These are phyloP conservation scores for Lasioglossum zephyrum DNA, from an alignment of 2,888 invertebrate species.

Conservation along the genomic window DNA sequence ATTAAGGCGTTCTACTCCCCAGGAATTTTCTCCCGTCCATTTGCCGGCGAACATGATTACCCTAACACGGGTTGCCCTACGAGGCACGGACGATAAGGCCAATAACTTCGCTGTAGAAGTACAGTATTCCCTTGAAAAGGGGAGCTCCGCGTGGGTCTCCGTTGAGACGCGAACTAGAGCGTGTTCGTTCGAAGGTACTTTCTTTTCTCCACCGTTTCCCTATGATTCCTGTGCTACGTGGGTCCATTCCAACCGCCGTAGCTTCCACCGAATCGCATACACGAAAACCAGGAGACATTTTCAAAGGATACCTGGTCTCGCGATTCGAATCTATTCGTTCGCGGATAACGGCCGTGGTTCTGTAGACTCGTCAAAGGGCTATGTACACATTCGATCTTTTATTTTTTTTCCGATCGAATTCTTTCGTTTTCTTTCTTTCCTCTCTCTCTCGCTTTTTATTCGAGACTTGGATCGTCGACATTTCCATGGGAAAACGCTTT, in stretches of 20 bases:
- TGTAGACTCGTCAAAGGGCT: background rate
- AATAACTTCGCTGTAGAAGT: background rate
- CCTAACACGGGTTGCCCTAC: background rate
- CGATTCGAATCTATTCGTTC: slow-evolving; percentile 32
- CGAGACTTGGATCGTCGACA: background rate
- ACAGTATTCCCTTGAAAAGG: slow-evolving; percentile 1
- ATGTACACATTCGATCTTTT: background rate
- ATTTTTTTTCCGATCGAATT: background rate
- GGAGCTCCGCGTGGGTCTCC: background rate
- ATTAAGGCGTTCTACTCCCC: background rate
- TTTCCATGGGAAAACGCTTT: slow-evolving; percentile 23
- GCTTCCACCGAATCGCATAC: slow-evolving; percentile 9
- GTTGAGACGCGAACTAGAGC: background rate
- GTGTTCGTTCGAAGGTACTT: background rate
- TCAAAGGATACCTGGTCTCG: slow-evolving; percentile 28
- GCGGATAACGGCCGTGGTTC: slow-evolving; percentile 14
- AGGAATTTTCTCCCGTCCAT: background rate
- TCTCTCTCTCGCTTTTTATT: background rate
- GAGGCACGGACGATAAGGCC: background rate
- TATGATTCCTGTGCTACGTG: slow-evolving; percentile 9
- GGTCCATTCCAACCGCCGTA: background rate
- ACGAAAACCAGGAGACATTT: slow-evolving; percentile 2
- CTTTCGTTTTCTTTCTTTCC: background rate
- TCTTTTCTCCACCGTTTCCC: slow-evolving; percentile 8
- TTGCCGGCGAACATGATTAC: background rate